phyloP scores from a whole-genome alignment of 2,888 invertebrate genomes.

The Drosophila recens region DNA sequence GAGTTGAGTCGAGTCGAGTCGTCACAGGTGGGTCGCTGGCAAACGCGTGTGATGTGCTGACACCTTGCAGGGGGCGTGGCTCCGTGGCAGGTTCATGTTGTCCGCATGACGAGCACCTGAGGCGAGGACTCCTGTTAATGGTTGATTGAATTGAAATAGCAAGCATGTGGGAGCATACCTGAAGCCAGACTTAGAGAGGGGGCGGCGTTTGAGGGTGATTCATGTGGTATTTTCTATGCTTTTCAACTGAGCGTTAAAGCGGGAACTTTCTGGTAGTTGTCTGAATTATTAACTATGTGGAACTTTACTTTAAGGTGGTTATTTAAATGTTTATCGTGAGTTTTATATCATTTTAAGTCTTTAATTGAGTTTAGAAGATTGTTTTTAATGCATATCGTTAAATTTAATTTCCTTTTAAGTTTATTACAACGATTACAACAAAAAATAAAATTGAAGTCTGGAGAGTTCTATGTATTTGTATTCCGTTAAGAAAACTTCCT shows the following conservation, averaged over 20 bases:
- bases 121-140: conserved; percentile 57
- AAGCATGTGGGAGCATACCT: conserved; percentile 26
- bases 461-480: too few species aligned
- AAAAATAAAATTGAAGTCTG: too few species aligned
- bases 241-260: background rate
- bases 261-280: background rate
- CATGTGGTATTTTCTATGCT: conserved; percentile 9
- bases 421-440: too few species aligned
- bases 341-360: background rate
- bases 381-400: too few species aligned
- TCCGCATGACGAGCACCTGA: conserved; percentile 55
- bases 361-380: background rate
- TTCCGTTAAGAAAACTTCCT: too few species aligned
- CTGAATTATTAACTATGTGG: conserved; percentile 5
- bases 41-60: conserved; percentile 59
- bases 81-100: conserved; percentile 37
- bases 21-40: conserved; percentile 42
- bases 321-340: background rate
- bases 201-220: conserved; percentile 25
- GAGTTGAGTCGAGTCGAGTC: conserved; percentile 15
- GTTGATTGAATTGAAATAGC: conserved; percentile 73
- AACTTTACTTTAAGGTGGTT: background rate
- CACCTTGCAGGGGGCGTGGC: conserved; percentile 63
- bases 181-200: conserved; percentile 14
- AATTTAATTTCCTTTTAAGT: too few species aligned